A percentile compares a stretch with the other conserved stretches of the same genome.
Conservation (phyloP, 2,888 invertebrate species). For the Thera obeliscata region DNA sequence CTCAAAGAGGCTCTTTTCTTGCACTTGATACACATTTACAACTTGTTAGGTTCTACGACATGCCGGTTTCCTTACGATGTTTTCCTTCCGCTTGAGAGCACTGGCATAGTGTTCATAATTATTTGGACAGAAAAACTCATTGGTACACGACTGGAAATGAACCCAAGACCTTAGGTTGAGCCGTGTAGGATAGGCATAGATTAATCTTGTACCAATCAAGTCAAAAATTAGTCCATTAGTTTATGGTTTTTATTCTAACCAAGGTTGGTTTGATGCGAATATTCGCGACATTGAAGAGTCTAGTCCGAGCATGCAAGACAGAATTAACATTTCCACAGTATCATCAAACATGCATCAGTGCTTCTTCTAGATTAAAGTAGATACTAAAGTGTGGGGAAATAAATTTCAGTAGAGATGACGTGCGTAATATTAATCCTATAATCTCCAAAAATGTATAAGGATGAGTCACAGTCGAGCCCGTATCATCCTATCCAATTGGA, state of each 20-base stretch:
- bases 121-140: too few relatives aligned
- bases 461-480: slow-evolving; percentile 14
- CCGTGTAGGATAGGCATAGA: too few relatives aligned
- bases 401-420: neutral
- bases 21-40: too few relatives aligned
- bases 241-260: neutral
- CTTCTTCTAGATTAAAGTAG: neutral
- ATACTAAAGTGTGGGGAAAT: neutral
- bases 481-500: slow-evolving; percentile 27
- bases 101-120: too few relatives aligned
- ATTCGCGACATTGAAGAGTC: neutral
- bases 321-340: neutral
- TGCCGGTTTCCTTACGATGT: too few relatives aligned
- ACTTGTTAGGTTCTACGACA: too few relatives aligned
- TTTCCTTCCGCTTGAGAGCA: too few relatives aligned
- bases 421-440: neutral
- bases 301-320: neutral
- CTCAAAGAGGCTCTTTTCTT: too few relatives aligned
- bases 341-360: neutral
- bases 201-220: too few relatives aligned
- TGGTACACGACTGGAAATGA: too few relatives aligned
- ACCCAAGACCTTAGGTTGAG: too few relatives aligned
- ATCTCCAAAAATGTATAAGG: neutral
- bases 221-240: too few relatives aligned
- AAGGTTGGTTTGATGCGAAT: neutral